Evolutionary conservation across 2,888 invertebrate genomes (phyloP).

Genomic region (Thereva unica): DNA sequence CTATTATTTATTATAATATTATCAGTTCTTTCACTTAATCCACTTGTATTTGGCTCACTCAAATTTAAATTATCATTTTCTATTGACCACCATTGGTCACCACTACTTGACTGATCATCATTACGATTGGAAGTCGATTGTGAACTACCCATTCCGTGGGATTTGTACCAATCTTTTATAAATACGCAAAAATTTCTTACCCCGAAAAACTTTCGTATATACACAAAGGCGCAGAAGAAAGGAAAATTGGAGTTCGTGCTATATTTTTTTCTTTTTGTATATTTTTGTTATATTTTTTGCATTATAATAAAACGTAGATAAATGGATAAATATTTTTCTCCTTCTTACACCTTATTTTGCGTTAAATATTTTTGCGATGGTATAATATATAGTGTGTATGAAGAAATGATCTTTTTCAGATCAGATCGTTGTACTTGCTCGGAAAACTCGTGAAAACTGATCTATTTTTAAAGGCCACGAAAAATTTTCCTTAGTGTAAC

Average conservation of each 20-base stretch:
- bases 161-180: constrained; percentile 18
- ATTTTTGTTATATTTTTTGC: constrained; percentile 7
- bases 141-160: constrained; percentile 42
- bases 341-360: constrained; percentile 6
- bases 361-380: constrained; percentile 15
- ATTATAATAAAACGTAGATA: constrained; percentile 25
- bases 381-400: constrained; percentile 15
- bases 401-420: background rate
- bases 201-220: constrained; percentile 2
- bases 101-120: constrained; percentile 15
- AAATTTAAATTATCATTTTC: constrained; percentile 40
- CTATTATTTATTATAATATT: constrained; percentile 7
- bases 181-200: constrained; percentile 9
- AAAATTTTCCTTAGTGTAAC: constrained; percentile 14
- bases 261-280: constrained; percentile 1
- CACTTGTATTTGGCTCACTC: constrained; percentile 36
- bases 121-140: constrained; percentile 34
- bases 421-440: constrained; percentile 48
- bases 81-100: constrained; percentile 42
- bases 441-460: constrained; percentile 56
- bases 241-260: no score
- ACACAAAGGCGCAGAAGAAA: background rate
- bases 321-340: constrained; percentile 22
- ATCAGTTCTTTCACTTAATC: constrained; percentile 5
- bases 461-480: constrained; percentile 53